Evolutionary conservation across 2,888 invertebrate species (phyloP), one percentile per base, ranked within the genome.

Genomic region (Omphaloscelis lunosa): DNA sequence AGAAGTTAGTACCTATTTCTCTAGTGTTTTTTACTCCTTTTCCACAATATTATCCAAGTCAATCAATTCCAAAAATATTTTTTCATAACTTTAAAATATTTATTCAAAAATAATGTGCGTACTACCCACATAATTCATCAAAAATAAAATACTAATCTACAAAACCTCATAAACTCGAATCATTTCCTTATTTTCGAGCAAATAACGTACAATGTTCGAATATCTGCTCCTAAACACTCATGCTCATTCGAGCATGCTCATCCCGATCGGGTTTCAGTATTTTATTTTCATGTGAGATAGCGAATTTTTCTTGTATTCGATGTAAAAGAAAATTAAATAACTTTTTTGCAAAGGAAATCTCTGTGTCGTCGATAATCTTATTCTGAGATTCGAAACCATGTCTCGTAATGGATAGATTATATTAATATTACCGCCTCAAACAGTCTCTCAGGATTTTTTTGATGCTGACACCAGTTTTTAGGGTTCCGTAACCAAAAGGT

Each of bases 241-340:
- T 73, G 77, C n/a, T 73, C 48, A 61, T 67, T 77, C 68, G 15
- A 76, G 61, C 72, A 66, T 62, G 76, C 61, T 69, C 34, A 58
- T 62, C 39, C n/a, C 41, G 48, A 59, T 73, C 53, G 61, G 20
- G 56, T 75, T 84, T 70, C n/a, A 23, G 81, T 63, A 75, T 65
- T 65, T 70, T 77, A 27, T 61, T 34, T 59, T 71, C 34, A 48
- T 56, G 41, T 17, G 34, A 62, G 45, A 48, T 41, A 78, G 17
- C 62, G 41, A 61, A 17, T 34, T 65, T 68, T 68, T n/a, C 27
- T 53, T 48, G 4, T 23, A 41, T 65, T 2, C 34, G 27, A n/a
- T 29, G 80, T 76, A 61, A 72, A 82, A 58, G 61, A 84, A 84
- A 77, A 72, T 83, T 72, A 70, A 80, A 77, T 77, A 66, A 77